A percentile compares a stretch with the other conserved stretches of the same genome.
These are phyloP conservation scores for Boulengeromyrus knoepffleri DNA, from an alignment of 2,113 vertebrate species.

Conservation along the genomic window DNA sequence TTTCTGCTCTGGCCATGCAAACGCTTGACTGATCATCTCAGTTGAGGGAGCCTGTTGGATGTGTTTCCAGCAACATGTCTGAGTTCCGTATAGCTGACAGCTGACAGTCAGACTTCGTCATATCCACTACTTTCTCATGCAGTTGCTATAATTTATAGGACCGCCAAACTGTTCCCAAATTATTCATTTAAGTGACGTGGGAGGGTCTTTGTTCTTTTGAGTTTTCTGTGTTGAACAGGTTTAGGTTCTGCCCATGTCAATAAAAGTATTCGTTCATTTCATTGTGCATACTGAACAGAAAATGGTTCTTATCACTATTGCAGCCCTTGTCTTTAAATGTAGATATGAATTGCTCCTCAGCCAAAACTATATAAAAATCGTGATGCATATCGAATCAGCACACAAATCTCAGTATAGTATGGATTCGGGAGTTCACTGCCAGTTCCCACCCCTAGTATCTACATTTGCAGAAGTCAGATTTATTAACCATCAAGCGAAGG, in stretches of 20 bases:
- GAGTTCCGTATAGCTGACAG: not conserved
- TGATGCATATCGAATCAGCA: not conserved
- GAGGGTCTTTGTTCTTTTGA: not conserved
- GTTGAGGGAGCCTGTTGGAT: too few relatives aligned
- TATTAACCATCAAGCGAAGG: not conserved
- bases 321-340: not conserved
- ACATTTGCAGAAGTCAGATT: not conserved
- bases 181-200: not conserved
- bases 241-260: not conserved
- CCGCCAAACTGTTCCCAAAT: not conserved
- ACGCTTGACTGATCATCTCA: too few relatives aligned
- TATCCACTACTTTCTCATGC: not conserved
- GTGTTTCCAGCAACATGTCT: not conserved
- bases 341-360: not conserved
- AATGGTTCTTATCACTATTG: not conserved
- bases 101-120: not conserved
- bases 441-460: not conserved
- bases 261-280: not conserved
- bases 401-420: not conserved
- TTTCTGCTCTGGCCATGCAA: too few relatives aligned
- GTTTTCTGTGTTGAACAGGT: not conserved
- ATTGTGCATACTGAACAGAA: not conserved
- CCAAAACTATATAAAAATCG: not conserved
- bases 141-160: not conserved
- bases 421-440: not conserved